Percentiles rank a stretch among this genome's conserved stretches.
Evolutionary conservation across 2,888 invertebrate genomes (phyloP).

Genomic region (Andricus quercusramuli): DNA sequence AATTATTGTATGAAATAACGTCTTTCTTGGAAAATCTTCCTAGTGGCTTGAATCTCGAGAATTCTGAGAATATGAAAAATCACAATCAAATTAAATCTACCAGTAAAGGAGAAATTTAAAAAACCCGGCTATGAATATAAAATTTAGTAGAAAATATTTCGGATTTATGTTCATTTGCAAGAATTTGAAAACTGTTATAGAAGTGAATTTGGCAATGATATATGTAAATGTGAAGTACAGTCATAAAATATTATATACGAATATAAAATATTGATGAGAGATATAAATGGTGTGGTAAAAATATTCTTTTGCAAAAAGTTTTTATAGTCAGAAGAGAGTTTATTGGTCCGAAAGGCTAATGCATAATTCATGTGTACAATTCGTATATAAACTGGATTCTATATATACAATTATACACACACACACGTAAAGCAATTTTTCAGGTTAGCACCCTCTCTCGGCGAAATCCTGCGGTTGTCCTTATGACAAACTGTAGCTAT

Average conservation of each 20-base stretch:
- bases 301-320: background rate
- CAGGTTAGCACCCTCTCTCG: too few relatives aligned
- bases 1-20: background rate
- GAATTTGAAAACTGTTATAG: background rate
- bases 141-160: background rate
- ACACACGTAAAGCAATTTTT: too few relatives aligned
- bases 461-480: too few relatives aligned
- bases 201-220: background rate
- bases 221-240: too few relatives aligned
- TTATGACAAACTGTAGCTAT: too few relatives aligned
- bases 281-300: background rate
- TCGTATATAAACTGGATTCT: background rate
- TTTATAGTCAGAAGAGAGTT: background rate
- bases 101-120: background rate
- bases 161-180: background rate
- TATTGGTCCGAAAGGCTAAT: background rate
- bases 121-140: background rate
- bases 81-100: background rate
- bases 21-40: background rate
- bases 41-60: background rate
- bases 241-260: too few relatives aligned
- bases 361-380: slow-evolving; percentile 31
- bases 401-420: too few relatives aligned
- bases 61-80: background rate
- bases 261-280: background rate